Conservation (phyloP, 2,797 vertebrate genomes). For the Otolemur crassicaudatus region DNA sequence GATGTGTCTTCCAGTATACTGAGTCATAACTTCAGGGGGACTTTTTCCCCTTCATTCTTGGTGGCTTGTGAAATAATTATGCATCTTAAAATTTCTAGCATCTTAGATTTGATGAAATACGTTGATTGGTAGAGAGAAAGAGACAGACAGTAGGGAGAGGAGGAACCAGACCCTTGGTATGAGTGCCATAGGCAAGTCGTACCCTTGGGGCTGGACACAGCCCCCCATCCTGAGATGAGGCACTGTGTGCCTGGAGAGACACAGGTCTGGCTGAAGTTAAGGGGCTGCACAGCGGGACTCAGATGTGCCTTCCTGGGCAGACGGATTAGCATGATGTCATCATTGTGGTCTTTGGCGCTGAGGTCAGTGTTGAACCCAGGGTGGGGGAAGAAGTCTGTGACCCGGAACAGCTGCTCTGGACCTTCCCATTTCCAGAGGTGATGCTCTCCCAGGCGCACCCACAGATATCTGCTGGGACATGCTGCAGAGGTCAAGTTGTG, state of each 20-base stretch:
- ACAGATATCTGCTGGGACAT: constrained; percentile 71
- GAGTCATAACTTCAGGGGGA: not conserved
- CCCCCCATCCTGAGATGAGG: constrained; percentile 87
- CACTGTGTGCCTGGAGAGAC: constrained; percentile 82
- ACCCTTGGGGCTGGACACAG: constrained; percentile 74
- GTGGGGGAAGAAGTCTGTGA: constrained; percentile 83
- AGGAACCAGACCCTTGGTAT: too few species aligned
- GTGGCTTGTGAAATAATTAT: not conserved
- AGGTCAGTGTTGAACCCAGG: constrained; percentile 85
- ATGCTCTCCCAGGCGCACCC: constrained; percentile 88
- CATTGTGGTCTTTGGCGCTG: constrained; percentile 80
- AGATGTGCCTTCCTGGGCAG: constrained; percentile 80
- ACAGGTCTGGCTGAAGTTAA: constrained; percentile 85
- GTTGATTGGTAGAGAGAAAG: not conserved
- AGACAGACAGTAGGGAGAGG: not conserved
- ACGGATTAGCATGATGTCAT: constrained; percentile 86
- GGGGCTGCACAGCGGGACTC: constrained; percentile 78
- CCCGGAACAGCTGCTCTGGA: constrained; percentile 85
- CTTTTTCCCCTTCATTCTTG: not conserved
- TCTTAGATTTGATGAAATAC: constrained; percentile 18
- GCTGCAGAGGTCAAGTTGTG: not conserved
- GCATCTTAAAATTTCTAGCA: not conserved
- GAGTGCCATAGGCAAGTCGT: not conserved
- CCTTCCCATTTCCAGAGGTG: constrained; percentile 83
- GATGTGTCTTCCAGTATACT: not conserved